Base-by-base conservation (phyloP, 2,113 vertebrate genomes). In the Rhizomys pruinosus region DNA sequence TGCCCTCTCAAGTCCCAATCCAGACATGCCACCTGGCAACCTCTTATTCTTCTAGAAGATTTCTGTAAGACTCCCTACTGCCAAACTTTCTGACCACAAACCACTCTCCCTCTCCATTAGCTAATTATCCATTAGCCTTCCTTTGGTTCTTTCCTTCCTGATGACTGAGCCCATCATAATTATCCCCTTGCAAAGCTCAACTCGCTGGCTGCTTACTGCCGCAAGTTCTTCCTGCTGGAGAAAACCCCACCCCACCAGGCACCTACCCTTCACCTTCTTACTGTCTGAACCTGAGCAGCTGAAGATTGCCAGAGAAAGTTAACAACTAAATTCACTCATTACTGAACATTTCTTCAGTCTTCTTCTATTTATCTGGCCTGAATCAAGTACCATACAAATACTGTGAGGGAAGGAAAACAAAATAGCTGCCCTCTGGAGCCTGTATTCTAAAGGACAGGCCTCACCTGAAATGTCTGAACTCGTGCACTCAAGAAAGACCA, bases 81-180 rank as follows among this genome's bases (percentile, higher is more conserved):
- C 39, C 69, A 72, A 59, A 93, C 17, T 86, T 68, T 73, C 89
- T 89, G 42, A 94, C 68, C 61, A 84, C 78, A 69, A 93, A 84
- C 42, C 66, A 76, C 52, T 72, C 44, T 52, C 66, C 34, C 42
- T 85, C 5, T 39, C 89, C 86, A 78, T 88, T 90, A 93, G 63
- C 39, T 81, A 73, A 86, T 81, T 32, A n/a, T n/a, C 61, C 57
- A 71, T 55, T 81, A 27, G 29, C 29, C 89, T 91, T 29, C 32
- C 32, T 68, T 72, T 57, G 61, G 27, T 93, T 73, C 39, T 81
- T 42, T 55, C 39, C 27, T 20, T 32, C 34, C 77, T 63, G 8
- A 82, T 64, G n/a, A 42, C 57, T 12, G 11, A 6, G 7, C 16
- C 23, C 78, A 23, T 47, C 52, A 84, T 64, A 84, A 85, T 27